Base-by-base conservation (phyloP, 2,113 vertebrate species). In the Pogonocichla stellata region DNA sequence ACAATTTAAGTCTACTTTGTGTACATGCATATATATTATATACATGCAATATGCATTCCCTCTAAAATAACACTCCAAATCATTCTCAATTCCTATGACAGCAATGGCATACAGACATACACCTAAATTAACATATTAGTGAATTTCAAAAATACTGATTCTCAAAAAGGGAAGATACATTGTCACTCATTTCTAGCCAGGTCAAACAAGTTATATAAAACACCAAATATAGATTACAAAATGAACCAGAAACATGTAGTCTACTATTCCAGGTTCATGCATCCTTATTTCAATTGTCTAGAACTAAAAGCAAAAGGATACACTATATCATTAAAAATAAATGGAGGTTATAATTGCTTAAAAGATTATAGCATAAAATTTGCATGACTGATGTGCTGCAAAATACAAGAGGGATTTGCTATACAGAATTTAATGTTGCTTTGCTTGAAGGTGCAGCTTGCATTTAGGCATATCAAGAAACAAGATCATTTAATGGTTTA, bases 401-500 rank as follows among this genome's bases (percentile, higher is more conserved):
- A 87, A 94, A 86, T 66, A 71, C 62, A 95, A 88, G 90, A 79
- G 61, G 66, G 89, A 95, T 89, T 95, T 94, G 19, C 65, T 86
- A 19, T 54, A 86, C 48, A 65, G 93, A 67, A 86, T 93, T 87
- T 90, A 82, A 80, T 88, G 92, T 85, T 96, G 69, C 53, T 95
- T 95, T 93, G 77, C 94, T 95, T 87, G 73, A 79, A 93, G 70
- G 72, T 87, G 70, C 83, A 91, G 74, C 74, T 85, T 88, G 64
- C 95, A 96, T 94, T 96, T 69, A 96, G 80, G 90, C 88, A 72
- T 97, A 95, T 92, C 91, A 90, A 86, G 86, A 95, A 95, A 92
- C 69, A 88, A 85, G 87, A 92, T 92, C 88, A 93, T 94, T 92
- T 96, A 97, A 98, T 98, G 95, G 91, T 97, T 97, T 97, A 97